These are phyloP conservation scores for Chiloscyllium punctatum DNA, from an alignment of 2,797 vertebrate species.

Conservation along the genomic window DNA sequence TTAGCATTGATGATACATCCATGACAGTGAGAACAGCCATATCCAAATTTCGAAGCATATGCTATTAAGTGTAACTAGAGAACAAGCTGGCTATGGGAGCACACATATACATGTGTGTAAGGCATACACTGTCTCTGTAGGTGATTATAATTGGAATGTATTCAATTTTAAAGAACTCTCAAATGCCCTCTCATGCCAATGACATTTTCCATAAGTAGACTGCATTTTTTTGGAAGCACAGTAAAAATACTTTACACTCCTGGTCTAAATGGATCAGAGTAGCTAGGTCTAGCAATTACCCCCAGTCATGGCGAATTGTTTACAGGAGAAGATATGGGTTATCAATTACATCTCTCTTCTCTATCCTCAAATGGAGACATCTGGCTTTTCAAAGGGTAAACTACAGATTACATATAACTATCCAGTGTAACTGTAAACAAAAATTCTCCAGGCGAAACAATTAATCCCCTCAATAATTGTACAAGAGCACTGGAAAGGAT, in stretches of 20 bases:
- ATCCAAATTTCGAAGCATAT: not conserved
- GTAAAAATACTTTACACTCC: not conserved
- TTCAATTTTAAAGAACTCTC: not conserved
- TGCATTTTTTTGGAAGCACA: not conserved
- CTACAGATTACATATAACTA: not conserved
- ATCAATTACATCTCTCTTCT: too few species aligned
- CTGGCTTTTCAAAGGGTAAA: not conserved
- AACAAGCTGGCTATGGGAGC: not conserved
- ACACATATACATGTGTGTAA: not conserved
- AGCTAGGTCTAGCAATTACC: too few species aligned
- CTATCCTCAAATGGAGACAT: too few species aligned
- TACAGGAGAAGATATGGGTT: too few species aligned
- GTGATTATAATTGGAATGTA: not conserved
- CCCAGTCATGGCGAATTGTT: too few species aligned
- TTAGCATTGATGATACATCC: not conserved
- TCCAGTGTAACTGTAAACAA: not conserved
- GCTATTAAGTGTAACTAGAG: not conserved
- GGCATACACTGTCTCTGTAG: not conserved
- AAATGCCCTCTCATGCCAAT: not conserved
- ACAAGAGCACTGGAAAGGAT: not conserved
- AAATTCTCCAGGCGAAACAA: not conserved
- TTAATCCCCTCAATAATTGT: not conserved
- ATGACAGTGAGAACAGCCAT: not conserved
- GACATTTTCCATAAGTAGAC: not conserved
- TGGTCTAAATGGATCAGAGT: too few species aligned